A percentile compares a stretch with the other conserved stretches of the same genome.
These are phyloP conservation scores for Platysternon megacephalum DNA, from an alignment of 2,113 vertebrate genomes.

Conservation along the genomic window DNA sequence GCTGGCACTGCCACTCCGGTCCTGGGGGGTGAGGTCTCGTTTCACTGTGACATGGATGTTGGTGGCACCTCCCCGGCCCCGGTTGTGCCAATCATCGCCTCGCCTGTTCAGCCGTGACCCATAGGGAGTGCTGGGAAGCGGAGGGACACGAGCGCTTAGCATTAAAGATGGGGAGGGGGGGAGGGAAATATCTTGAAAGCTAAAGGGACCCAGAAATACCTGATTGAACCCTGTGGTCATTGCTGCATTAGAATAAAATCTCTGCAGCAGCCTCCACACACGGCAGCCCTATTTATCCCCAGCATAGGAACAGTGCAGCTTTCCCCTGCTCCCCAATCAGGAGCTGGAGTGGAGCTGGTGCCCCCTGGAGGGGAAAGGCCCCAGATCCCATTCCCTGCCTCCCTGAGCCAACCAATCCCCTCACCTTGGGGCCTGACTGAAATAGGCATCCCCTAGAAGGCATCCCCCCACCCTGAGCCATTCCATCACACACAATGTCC, in stretches of 20 bases:
- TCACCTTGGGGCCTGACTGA: neutral
- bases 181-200: neutral
- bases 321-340: neutral
- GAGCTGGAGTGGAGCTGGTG: neutral
- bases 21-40: constrained; percentile 29
- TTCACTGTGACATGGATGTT: constrained; percentile 60
- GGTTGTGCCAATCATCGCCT: constrained; percentile 77
- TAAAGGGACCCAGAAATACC: neutral
- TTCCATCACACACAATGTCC: neutral
- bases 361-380: neutral
- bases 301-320: neutral
- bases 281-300: neutral
- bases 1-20: constrained; percentile 49
- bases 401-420: neutral
- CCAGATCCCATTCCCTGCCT: neutral
- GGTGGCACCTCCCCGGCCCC: constrained; percentile 68
- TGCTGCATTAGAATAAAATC: neutral
- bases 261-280: neutral
- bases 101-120: constrained; percentile 69
- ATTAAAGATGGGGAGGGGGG: neutral
- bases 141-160: neutral
- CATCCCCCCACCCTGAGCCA: neutral
- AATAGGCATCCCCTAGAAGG: neutral
- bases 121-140: constrained; percentile 82
- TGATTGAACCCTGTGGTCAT: neutral